These are phyloP conservation scores for Willowsia nigromaculata DNA, from an alignment of 2,888 invertebrate species.

Conservation along the genomic window DNA sequence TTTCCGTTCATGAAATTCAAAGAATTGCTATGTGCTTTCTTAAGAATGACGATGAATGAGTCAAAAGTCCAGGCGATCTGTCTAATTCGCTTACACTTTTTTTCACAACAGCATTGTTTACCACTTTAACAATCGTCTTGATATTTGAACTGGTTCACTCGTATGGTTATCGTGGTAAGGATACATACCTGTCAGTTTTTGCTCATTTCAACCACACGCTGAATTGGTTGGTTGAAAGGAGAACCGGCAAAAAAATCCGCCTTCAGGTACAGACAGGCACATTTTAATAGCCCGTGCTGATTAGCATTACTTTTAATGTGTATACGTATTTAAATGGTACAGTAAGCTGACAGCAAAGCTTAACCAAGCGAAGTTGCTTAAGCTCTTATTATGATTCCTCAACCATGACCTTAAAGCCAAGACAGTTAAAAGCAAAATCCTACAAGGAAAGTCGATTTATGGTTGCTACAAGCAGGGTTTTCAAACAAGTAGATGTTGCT, in stretches of 20 bases:
- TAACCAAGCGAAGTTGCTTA: no score
- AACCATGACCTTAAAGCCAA: background rate
- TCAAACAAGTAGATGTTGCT: background rate
- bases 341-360: background rate
- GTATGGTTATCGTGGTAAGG: background rate
- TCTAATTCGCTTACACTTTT: background rate
- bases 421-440: background rate
- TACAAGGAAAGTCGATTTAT: background rate
- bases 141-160: background rate
- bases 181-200: conserved; percentile 4
- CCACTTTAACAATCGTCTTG: background rate
- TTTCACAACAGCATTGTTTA: background rate
- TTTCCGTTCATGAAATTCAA: conserved; percentile 50
- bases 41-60: conserved; percentile 21
- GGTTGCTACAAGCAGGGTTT: background rate
- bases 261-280: conserved; percentile 12
- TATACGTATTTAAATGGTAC: background rate
- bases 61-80: conserved; percentile 50
- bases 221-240: no score
- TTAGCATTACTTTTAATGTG: background rate
- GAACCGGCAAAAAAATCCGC: background rate
- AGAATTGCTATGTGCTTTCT: conserved; percentile 13
- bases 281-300: background rate
- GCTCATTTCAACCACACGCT: background rate
- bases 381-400: background rate